Base-by-base conservation (phyloP, 2,888 invertebrate species). In the Orchesella flavescens region DNA sequence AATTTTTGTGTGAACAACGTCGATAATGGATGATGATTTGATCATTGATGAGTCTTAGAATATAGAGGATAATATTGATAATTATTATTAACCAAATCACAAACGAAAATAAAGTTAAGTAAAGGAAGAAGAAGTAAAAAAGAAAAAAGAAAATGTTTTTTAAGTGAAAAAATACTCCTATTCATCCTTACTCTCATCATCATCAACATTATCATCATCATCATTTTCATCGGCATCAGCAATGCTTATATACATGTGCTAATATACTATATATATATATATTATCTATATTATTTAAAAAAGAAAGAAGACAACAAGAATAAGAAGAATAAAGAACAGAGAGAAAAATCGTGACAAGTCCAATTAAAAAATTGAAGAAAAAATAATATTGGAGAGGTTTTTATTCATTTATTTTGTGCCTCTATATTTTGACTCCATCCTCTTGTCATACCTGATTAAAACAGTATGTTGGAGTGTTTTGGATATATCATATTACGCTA, bases 281-380 rank as follows among this genome's bases (percentile, higher is more conserved):
- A 75, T 17, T 65, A 75, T 34, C 34, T 34, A 79, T 72, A 23
- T 46, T 78, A 73, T 73, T 80, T 65, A 63, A 79, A 66, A 34
- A 34, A 34, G 34, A 34, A 21, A 77, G 44, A 77, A 44, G 19
- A 12, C 10, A 10, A 57, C 46, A 75, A 49, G 49, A 44, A 69
- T 15, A 69, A 24, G 44, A 80, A 73, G 57, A 80, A 80, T 73
- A 73, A 72, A 73, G 59, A 44, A 34, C 34, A 63, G 76, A 84
- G 76, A 86, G 85, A 34, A 34, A 34, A 34, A 34, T 87, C 87
- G 87, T 87, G 87, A 87, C 87, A 85, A 87, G 87, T 84, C 85
- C 87, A 87, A 87, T 87, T 87, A 87, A 86, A 85, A 72, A n/a
- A 5, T 66, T 55, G 46, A 61, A 43, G 19, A 59, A 21, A 71